Conservation (phyloP, 2,888 invertebrate species). For the Apamea crenata region DNA sequence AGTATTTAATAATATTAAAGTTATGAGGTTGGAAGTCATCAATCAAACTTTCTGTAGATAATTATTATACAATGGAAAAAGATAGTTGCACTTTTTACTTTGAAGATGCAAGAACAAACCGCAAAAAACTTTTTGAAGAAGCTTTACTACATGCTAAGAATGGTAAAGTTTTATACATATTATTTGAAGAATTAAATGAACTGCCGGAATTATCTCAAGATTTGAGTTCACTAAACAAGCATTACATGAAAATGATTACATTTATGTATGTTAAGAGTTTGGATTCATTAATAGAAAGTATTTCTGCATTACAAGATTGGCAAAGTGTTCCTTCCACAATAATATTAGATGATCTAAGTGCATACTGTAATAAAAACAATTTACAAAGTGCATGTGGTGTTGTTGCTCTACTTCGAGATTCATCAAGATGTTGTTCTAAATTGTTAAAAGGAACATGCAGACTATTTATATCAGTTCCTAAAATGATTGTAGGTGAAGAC, state of each 20-base stretch:
- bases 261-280: constrained; percentile 83
- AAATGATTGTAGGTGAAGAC: constrained; percentile 74
- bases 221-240: constrained; percentile 76
- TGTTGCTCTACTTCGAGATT: constrained; percentile 80
- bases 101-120: constrained; percentile 74
- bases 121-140: constrained; percentile 82
- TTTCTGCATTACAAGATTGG: constrained; percentile 82
- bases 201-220: constrained; percentile 85
- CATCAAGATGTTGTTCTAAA: constrained; percentile 76
- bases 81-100: constrained; percentile 74
- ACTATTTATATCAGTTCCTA: constrained; percentile 77
- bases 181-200: constrained; percentile 82
- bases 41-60: not conserved
- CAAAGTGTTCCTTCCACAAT: constrained; percentile 82
- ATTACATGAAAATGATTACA: constrained; percentile 87
- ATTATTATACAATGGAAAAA: constrained; percentile 36
- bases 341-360: constrained; percentile 82
- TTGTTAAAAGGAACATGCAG: constrained; percentile 71
- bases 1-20: not conserved
- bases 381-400: constrained; percentile 83
- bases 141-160: constrained; percentile 77
- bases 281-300: constrained; percentile 80
- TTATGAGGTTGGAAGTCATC: too few relatives aligned
- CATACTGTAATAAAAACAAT: constrained; percentile 76
- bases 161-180: constrained; percentile 85